phyloP scores from a whole-genome alignment of 2,888 invertebrate species.

The Leistus spinibarbis region DNA sequence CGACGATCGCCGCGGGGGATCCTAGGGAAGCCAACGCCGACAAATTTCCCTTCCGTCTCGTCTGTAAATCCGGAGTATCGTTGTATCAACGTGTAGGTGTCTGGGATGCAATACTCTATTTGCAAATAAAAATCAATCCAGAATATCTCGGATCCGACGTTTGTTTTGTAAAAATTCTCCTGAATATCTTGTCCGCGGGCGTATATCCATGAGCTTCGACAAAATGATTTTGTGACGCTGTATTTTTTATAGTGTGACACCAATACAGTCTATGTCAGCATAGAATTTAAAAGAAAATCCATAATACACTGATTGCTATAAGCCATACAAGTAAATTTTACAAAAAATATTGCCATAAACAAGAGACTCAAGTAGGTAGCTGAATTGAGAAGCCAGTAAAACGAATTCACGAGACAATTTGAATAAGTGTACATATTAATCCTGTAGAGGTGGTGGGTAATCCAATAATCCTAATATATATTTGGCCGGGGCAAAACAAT shows the following conservation, averaged over 20 bases:
- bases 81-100: not conserved
- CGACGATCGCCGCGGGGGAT: slow-evolving; percentile 13
- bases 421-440: no score
- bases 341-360: no score
- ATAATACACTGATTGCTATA: not conserved
- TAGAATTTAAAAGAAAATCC: not conserved
- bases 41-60: not conserved
- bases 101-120: slow-evolving; percentile 19
- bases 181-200: slow-evolving; percentile 15
- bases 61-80: not conserved
- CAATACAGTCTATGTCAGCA: not conserved
- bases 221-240: not conserved
- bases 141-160: slow-evolving; percentile 18
- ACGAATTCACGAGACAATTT: no score
- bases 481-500: no score
- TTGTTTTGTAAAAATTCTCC: slow-evolving; percentile 27
- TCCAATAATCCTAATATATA: no score
- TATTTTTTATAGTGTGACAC: not conserved
- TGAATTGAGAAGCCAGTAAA: no score
- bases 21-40: not conserved
- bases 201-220: not conserved
- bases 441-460: no score
- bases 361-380: no score
- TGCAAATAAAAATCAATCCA: slow-evolving; percentile 36
- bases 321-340: no score